Percentiles rank a stretch among this genome's conserved stretches.
Evolutionary conservation across 2,888 invertebrate species (phyloP).

Genomic region (Torymus tubicola): DNA sequence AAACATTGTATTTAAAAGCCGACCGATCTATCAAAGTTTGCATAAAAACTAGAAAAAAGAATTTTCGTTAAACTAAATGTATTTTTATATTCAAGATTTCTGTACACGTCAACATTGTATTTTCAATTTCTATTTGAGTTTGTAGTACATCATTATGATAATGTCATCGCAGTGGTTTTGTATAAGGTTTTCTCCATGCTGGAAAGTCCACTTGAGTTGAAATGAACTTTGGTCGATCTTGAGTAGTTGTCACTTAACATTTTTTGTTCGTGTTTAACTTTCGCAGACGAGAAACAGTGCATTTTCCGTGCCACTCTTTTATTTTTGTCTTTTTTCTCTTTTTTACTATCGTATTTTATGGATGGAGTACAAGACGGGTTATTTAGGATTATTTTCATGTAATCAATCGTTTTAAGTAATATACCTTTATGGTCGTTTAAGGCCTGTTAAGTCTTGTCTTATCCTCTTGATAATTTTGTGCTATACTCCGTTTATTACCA

Average conservation of each 20-base stretch:
- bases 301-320: slow-evolving; percentile 20
- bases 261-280: slow-evolving; percentile 20
- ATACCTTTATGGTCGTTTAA: slow-evolving; percentile 8
- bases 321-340: slow-evolving; percentile 19
- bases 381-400: slow-evolving; percentile 33
- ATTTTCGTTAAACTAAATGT: too few relatives aligned
- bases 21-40: too few relatives aligned
- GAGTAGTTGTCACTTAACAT: background rate
- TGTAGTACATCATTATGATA: slow-evolving; percentile 6
- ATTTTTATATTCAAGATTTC: too few relatives aligned
- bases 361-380: slow-evolving; percentile 18
- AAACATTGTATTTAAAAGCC: too few relatives aligned
- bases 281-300: slow-evolving; percentile 10
- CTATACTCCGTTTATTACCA: background rate
- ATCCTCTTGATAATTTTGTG: slow-evolving; percentile 1
- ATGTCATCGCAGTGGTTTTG: background rate
- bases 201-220: background rate
- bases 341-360: slow-evolving; percentile 15
- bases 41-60: too few relatives aligned
- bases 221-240: background rate
- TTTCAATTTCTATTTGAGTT: background rate
- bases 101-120: background rate
- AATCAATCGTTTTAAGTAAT: slow-evolving; percentile 24
- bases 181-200: slow-evolving; percentile 44
- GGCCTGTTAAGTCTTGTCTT: background rate